Evolutionary conservation across 2,888 invertebrate species (phyloP).

Genomic region (Apodemia zela): DNA sequence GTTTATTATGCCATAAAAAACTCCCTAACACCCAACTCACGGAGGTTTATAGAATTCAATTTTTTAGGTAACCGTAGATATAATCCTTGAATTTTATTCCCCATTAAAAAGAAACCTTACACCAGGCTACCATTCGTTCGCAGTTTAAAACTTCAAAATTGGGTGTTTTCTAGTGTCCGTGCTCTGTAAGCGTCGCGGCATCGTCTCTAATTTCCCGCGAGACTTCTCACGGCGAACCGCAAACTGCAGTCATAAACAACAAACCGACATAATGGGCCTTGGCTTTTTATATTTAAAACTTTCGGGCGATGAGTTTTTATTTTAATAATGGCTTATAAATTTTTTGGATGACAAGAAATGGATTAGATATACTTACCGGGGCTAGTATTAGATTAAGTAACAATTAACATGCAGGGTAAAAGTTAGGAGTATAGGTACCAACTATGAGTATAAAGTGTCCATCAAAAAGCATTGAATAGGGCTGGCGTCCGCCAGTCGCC

Average conservation of each 20-base stretch:
- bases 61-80: not conserved
- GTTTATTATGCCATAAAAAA: no score
- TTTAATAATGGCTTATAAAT: no score
- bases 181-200: slow-evolving; percentile 34
- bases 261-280: slow-evolving; percentile 10
- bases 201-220: slow-evolving; percentile 56
- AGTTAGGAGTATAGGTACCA: no score
- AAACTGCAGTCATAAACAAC: slow-evolving; percentile 16
- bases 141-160: slow-evolving; percentile 58
- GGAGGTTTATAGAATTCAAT: not conserved
- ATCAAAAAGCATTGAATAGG: no score
- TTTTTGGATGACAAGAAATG: no score
- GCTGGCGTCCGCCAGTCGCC: no score
- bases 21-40: not conserved
- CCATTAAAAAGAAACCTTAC: slow-evolving; percentile 48
- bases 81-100: slow-evolving; percentile 30
- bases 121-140: slow-evolving; percentile 35
- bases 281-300: not conserved
- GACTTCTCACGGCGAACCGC: slow-evolving; percentile 35
- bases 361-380: no score
- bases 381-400: no score
- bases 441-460: no score
- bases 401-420: no score
- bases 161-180: slow-evolving; percentile 43
- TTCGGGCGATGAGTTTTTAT: not conserved